A percentile compares a stretch with the other conserved stretches of the same genome.
Conservation (phyloP, 2,113 vertebrate genomes). For the Sprattus sprattus region DNA sequence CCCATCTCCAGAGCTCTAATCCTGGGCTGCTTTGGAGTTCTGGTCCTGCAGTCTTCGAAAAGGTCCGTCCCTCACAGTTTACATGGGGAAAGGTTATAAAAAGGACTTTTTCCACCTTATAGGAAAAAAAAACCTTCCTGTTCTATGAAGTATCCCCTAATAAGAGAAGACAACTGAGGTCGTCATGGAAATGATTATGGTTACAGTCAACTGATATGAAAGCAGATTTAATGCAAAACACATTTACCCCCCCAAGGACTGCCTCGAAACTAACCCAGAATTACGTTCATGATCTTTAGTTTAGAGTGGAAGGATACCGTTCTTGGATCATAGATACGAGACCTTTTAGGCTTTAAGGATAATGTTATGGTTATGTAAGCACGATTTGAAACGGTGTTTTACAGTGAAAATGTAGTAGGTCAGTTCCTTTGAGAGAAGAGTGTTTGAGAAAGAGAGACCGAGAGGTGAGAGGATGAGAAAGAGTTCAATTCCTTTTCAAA, state of each 20-base stretch:
- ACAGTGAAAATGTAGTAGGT: not conserved
- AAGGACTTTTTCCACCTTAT: not conserved
- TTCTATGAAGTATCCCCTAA: not conserved
- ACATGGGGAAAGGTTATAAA: not conserved
- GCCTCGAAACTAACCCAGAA: too few species aligned
- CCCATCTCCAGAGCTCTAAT: not conserved
- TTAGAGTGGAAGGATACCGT: not conserved
- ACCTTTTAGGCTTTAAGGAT: not conserved
- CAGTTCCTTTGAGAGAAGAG: not conserved
- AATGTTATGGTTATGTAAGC: not conserved
- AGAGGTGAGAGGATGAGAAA: not conserved
- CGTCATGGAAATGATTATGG: not conserved
- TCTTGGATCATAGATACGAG: not conserved
- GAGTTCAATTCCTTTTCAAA: not conserved
- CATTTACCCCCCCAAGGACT: not conserved
- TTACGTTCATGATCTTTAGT: too few species aligned
- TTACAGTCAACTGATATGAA: not conserved
- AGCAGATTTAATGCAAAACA: not conserved
- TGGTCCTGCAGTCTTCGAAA: not conserved
- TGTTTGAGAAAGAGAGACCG: not conserved
- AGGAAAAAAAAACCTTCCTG: not conserved
- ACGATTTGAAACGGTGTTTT: not conserved
- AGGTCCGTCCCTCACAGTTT: not conserved
- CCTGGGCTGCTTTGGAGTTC: not conserved
- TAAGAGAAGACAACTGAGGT: not conserved